A percentile compares a stretch with the other conserved stretches of the same genome.
phyloP scores from a whole-genome alignment of 2,113 vertebrate genomes.

The Geococcyx californianus region DNA sequence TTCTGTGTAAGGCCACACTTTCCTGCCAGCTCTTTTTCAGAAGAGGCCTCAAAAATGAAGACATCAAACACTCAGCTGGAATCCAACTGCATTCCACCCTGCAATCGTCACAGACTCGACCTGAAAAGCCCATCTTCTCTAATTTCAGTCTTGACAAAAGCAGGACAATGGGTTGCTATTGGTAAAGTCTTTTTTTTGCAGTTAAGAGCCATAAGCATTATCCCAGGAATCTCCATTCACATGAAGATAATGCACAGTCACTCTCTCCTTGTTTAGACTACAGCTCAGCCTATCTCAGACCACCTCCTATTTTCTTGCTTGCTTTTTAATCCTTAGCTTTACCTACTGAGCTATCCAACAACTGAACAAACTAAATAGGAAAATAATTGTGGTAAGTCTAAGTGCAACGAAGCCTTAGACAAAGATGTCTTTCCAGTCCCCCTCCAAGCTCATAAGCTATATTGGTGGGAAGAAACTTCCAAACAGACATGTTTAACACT shows the following conservation, averaged over 20 bases:
- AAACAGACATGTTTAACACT: constrained; percentile 36
- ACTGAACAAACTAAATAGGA: constrained; percentile 75
- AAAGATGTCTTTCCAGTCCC: constrained; percentile 70
- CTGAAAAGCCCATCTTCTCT: constrained; percentile 75
- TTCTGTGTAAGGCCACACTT: constrained; percentile 31
- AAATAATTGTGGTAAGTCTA: constrained; percentile 71
- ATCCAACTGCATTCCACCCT: constrained; percentile 76
- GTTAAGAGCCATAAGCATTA: constrained; percentile 71
- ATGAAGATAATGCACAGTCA: constrained; percentile 75
- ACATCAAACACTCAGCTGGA: constrained; percentile 80
- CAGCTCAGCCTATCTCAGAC: constrained; percentile 69
- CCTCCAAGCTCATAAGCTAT: constrained; percentile 16
- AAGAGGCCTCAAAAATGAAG: constrained; percentile 76
- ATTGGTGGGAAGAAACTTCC: constrained; percentile 67
- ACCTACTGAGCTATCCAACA: constrained; percentile 64
- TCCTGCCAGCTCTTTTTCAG: constrained; percentile 62
- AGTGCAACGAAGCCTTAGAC: constrained; percentile 72
- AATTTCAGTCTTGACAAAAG: constrained; percentile 81
- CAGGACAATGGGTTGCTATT: constrained; percentile 80
- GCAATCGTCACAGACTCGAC: constrained; percentile 65
- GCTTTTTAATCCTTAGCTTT: constrained; percentile 80
- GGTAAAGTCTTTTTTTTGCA: constrained; percentile 66
- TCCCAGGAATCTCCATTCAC: constrained; percentile 79
- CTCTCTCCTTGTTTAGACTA: constrained; percentile 73
- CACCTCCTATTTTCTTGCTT: constrained; percentile 74